Evolutionary conservation across 2,888 invertebrate species (phyloP), one percentile per base, ranked within the genome.

Genomic region (Nemurella pictetii): DNA sequence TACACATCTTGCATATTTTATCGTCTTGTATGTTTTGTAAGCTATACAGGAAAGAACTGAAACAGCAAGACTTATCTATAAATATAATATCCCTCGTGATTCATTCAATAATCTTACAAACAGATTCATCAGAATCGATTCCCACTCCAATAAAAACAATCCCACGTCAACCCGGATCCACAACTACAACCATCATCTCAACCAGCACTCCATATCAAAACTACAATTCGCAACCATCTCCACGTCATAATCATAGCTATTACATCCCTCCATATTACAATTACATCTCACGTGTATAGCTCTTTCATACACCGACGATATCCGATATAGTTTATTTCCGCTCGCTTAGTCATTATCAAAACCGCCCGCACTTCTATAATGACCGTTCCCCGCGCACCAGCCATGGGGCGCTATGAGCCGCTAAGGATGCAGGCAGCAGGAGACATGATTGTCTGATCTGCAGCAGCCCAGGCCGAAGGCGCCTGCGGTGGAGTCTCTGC

Each of bases 291-390:
- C n/a, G n/a, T n/a, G n/a, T n/a, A n/a, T n/a, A 55, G 9, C 9
- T 78, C 28, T 30, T 78, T 78, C 78, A 27, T 55, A 2, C 5
- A 12, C 20, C 55, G 3, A n/a, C 55, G 55, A 55, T 55, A 20
- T 78, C 78, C 78, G 78, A 29, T 78, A 75, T 7, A 75, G 75
- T 78, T 30, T 30, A 29, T 29, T 15, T 30, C 28, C 29, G 26
- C 4, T 78, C 20, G 26, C 3, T 29, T 78, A 78, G 30, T 78
- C 28, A 78, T 30, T 29, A 78, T 30, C 1, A 4, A 75, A 78
- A 30, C 78, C 78, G 30, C 78, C 78, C 78, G 78, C 78, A 30
- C 78, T 28, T 30, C n/a, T 74, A 5, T 27, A 28, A 78, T 30
- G 28, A 25, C 15, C 5, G 74, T 74, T n/a, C 9, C 25, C 15